Base-by-base conservation (phyloP, 2,797 vertebrate genomes). In the Lepus townsendii region DNA sequence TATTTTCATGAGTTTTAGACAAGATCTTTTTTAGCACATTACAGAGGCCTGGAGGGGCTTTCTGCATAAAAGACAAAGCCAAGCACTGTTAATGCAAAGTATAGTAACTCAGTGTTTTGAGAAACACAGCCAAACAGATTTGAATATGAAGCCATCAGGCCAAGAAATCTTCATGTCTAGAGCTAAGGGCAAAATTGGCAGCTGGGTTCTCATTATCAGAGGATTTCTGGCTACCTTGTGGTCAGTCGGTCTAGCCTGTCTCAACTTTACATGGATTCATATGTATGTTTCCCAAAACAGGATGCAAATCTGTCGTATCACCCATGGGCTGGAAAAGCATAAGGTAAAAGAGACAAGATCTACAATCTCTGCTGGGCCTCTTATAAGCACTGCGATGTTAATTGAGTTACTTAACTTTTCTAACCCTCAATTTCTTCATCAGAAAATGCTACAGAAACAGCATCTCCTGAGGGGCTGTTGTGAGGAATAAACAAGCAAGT, bases 21-120 rank as follows among this genome's bases (percentile, higher is more conserved):
- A 95, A 98, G 96, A 97, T 97, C 95, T 97, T 97, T 96, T 98
- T 98, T 98, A 97, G 95, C 96, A 97, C 96, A 96, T 97, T 97
- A 97, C 93, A 97, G 96, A 98, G 97, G 88, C 97, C 96, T 97
- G 95, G 97, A 98, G 97, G 97, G 97, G 89, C 86, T 98, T 97
- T 96, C 97, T 97, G 88, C 88, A 97, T 96, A 94, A 96, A 98
- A 98, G 95, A 98, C 97, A 97, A 97, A 97, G 96, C 97, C 94
- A 97, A 97, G 91, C 96, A 97, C 92, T 98, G 97, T 97, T 97
- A 97, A 97, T 94, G 38, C 80, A 83, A 96, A 97, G 96, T 96
- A 98, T 94, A 98, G 95, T 95, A 96, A 89, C 96, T 92, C 93
- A 94, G 93, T 86, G 90, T 97, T 96, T 97, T 97, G 95, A 95